Evolutionary conservation across 2,797 vertebrate species (phyloP).

Genomic region (Momotus momota): DNA sequence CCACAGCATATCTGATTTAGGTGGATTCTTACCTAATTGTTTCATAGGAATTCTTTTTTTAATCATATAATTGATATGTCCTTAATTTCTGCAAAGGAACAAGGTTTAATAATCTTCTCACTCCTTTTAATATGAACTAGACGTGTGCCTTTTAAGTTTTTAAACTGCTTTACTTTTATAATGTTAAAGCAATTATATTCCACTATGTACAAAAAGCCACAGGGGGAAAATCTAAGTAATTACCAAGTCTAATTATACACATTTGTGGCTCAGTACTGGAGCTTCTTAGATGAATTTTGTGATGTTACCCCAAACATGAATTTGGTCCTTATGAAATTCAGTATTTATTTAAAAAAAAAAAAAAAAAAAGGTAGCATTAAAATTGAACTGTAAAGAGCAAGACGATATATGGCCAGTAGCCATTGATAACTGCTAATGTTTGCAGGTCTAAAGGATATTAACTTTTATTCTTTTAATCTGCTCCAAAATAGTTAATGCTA

Average conservation of each 20-base stretch:
- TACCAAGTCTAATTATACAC: conserved; percentile 14
- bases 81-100: neutral
- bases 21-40: neutral
- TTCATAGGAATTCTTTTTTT: neutral
- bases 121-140: neutral
- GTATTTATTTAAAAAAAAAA: neutral
- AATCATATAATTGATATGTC: neutral
- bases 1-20: neutral
- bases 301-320: neutral
- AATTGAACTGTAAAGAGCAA: neutral
- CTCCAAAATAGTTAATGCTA: neutral
- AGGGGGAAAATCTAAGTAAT: conserved; percentile 37
- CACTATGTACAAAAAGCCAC: conserved; percentile 21
- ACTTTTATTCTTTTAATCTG: neutral
- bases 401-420: neutral
- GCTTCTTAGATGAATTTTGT: neutral
- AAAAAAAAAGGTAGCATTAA: neutral
- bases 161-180: neutral
- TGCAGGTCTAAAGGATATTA: neutral
- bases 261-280: neutral
- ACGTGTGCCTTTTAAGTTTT: neutral
- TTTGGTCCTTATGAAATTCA: neutral
- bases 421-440: neutral
- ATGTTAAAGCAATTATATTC: conserved; percentile 32
- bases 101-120: neutral